These are phyloP conservation scores for Morpho achilles DNA, from an alignment of 2,888 invertebrate species.

Conservation along the genomic window DNA sequence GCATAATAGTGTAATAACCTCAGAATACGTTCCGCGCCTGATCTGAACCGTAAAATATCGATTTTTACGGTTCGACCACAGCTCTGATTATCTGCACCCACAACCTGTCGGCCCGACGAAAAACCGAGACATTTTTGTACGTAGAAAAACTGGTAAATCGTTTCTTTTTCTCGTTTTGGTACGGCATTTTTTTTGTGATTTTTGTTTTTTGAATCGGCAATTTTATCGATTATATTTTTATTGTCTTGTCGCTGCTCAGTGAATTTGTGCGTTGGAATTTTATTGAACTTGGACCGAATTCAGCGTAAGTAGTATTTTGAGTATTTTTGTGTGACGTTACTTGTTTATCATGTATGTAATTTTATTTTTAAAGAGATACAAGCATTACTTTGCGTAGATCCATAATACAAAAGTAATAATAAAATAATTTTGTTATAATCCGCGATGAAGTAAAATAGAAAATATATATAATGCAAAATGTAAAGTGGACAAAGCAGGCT, in stretches of 20 bases:
- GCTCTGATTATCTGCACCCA: constrained; percentile 48
- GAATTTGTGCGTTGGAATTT: constrained; percentile 28
- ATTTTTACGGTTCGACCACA: constrained; percentile 48
- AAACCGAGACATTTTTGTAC: constrained; percentile 27
- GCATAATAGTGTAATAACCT: constrained; percentile 49
- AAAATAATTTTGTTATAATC: no score
- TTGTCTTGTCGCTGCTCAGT: constrained; percentile 25
- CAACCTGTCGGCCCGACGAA: constrained; percentile 31
- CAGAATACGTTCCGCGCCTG: constrained; percentile 40
- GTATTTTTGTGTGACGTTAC: constrained; percentile 7
- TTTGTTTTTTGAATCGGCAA: constrained; percentile 22
- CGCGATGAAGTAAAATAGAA: no score
- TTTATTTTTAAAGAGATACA: no score
- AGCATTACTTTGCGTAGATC: no score
- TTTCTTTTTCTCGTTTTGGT: constrained; percentile 25
- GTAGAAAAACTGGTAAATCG: constrained; percentile 25
- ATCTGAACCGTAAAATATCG: constrained; percentile 56
- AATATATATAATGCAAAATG: no score
- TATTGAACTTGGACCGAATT: constrained; percentile 60
- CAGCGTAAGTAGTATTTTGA: constrained; percentile 46
- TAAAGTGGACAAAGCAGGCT: no score
- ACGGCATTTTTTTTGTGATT: constrained; percentile 24
- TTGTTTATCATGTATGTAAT: no score
- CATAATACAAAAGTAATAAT: no score
- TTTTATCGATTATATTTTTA: constrained; percentile 17